Evolutionary conservation across 2,797 vertebrate genomes (phyloP), one percentile per base, ranked within the genome.

Genomic region (Enteromius treurensis): DNA sequence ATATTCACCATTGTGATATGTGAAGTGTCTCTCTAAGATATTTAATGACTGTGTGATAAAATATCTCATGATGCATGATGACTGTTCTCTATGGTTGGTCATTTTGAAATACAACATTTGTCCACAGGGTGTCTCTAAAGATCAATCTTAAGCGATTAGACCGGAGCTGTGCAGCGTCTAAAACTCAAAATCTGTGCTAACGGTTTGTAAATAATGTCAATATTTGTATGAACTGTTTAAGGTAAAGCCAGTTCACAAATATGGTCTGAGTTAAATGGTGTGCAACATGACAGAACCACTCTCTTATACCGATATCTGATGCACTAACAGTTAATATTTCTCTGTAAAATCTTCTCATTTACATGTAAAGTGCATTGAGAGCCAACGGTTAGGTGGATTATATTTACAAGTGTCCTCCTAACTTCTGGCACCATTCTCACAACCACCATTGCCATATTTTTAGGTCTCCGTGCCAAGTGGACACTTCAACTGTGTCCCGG

Each of bases 401-500:
- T 14, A 34, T 77, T 26, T 55, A 73, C 53, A 60, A 86, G 77
- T 70, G 74, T 51, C 58, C 79, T 79, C 70, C 45, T 45, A 84
- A 68, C 47, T 42, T 74, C 47, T 68, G 70, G 40, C 53, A n/a
- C 55, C 58, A n/a, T 87, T 84, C 84, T 60, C 79, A 79, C 47
- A 80, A 67, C 75, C 58, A 65, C 77, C 68, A 81, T 77, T 71
- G 74, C 69, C 74, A 53, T 40, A 55, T 70, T 53, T 84, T 80
- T 42, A 82, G 37, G 58, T 21, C 76, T 55, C 23, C 37, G 21
- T 78, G 65, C 67, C 74, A 87, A 77, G 84, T 73, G 60, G 49
- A 78, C 81, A 83, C 85, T 81, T 53, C 68, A 75, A 49, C 62
- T 67, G 82, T 62, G 75, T 71, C 83, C 73, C 10, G 42, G 42